Base-by-base conservation (phyloP, 2,888 invertebrate species). In the Andrena fulva region DNA sequence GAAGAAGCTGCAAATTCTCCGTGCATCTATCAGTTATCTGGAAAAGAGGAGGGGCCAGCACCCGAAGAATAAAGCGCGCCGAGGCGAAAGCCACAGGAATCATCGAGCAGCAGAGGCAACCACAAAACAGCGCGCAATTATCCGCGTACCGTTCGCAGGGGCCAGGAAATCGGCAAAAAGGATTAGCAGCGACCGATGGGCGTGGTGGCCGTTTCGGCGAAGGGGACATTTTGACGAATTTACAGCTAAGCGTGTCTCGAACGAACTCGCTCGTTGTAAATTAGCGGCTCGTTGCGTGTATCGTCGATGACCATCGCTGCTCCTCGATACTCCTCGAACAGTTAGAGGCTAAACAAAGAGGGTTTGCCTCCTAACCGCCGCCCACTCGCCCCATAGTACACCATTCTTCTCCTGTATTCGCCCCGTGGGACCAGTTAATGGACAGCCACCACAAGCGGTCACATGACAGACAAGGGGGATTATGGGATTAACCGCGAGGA, bases 401-500 rank as follows among this genome's bases (percentile, higher is more conserved):
- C 3, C 6, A 27, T 54, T 68, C 42, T 16, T 42, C 4, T 12
- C 35, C 50, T 56, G 27, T 16, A 60, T 33, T 63, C 12, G 35
- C 16, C 82, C 76, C 68, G 12, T 72, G 85, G 80, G 82, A 72
- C 10, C 35, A 16, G 54, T 66, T 79, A 85, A 82, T 82, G 68
- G 66, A 70, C 27, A 10, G 6, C 33, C 42, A 70, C 73, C 73
- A 29, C 75, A 56, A 68, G 59, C 66, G 77, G 80, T 64, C 76
- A 73, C 42, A 48, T 62, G 71, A 67, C 75, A 64, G 70, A 60
- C 70, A 27, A 60, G 3, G 60, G 68, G 86, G 84, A 86, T 86
- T 85, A 86, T 82, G 48, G 84, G 79, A 86, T 86, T 86, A 80
- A 86, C 84, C 77, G 33, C 75, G 64, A 70, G 50, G 2, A 35